Conservation (phyloP, 2,113 vertebrate genomes). For the Bubalus kerabau region DNA sequence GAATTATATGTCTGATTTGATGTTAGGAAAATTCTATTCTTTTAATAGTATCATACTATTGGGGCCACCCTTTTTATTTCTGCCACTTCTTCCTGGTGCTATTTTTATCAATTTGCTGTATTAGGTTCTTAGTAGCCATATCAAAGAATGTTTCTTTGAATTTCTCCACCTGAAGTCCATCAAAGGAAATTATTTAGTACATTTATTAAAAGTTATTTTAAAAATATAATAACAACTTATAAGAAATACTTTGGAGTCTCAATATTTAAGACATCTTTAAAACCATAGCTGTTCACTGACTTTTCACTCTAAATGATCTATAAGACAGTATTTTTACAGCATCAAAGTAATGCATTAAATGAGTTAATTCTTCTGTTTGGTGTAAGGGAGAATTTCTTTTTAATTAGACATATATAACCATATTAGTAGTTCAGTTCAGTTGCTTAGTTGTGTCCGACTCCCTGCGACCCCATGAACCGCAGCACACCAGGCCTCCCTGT, state of each 20-base stretch:
- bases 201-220: background rate
- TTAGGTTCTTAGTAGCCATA: background rate
- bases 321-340: background rate
- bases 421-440: background rate
- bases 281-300: background rate
- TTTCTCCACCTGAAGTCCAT: background rate
- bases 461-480: background rate
- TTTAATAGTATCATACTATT: background rate
- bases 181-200: background rate
- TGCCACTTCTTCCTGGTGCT: background rate
- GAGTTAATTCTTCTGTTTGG: background rate
- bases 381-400: background rate
- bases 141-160: background rate
- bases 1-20: background rate
- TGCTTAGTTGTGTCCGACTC: rapidly evolving
- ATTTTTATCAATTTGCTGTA: background rate
- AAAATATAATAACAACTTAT: background rate
- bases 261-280: slow-evolving; percentile 35
- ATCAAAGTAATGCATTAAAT: slow-evolving; percentile 27
- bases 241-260: slow-evolving; percentile 24
- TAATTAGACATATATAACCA: slow-evolving; percentile 50
- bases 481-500: background rate
- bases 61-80: background rate
- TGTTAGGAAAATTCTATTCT: background rate
- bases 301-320: slow-evolving; percentile 42